Evolutionary conservation across 2,888 invertebrate genomes (phyloP).

Genomic region (Drosophila mayaguana): DNA sequence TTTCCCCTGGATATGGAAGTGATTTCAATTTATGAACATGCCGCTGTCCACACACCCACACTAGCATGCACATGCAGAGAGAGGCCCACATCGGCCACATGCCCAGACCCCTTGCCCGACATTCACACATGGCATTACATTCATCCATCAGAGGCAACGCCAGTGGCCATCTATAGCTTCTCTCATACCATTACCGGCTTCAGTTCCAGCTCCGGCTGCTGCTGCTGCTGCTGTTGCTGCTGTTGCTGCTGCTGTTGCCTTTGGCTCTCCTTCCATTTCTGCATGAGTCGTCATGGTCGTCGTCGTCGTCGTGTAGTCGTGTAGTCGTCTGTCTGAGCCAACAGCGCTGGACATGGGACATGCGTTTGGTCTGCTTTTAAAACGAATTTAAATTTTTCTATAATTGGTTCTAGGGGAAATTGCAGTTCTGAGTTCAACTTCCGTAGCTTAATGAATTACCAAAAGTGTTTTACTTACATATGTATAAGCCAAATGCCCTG

Average conservation of each 20-base stretch:
- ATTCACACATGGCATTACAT: constrained; percentile 59
- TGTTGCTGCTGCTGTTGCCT: constrained; percentile 5
- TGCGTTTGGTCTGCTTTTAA: constrained; percentile 72
- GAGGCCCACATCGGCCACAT: constrained; percentile 17
- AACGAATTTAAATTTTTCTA: constrained; percentile 84
- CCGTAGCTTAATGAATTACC: constrained; percentile 86
- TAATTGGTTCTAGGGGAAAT: constrained; percentile 85
- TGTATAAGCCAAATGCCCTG: constrained; percentile 51
- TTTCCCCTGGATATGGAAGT: constrained; percentile 81
- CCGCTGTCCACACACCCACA: constrained; percentile 73
- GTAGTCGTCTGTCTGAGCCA: constrained; percentile 53
- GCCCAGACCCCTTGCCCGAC: constrained; percentile 22
- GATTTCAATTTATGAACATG: constrained; percentile 84
- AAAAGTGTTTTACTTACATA: constrained; percentile 82
- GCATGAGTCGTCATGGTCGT: constrained; percentile 30
- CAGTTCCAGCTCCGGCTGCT: background rate
- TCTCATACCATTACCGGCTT: background rate
- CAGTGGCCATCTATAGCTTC: constrained; percentile 40
- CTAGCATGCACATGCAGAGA: constrained; percentile 1
- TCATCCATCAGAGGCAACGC: constrained; percentile 61
- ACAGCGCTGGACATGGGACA: constrained; percentile 57
- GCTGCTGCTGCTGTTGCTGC: constrained; percentile 7
- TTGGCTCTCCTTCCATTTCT: constrained; percentile 14
- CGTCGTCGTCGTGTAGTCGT: constrained; percentile 20
- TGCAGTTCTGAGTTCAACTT: constrained; percentile 86